Base-by-base conservation (phyloP, 1,140 invertebrate genomes). In the Lasioglossum albipes region DNA sequence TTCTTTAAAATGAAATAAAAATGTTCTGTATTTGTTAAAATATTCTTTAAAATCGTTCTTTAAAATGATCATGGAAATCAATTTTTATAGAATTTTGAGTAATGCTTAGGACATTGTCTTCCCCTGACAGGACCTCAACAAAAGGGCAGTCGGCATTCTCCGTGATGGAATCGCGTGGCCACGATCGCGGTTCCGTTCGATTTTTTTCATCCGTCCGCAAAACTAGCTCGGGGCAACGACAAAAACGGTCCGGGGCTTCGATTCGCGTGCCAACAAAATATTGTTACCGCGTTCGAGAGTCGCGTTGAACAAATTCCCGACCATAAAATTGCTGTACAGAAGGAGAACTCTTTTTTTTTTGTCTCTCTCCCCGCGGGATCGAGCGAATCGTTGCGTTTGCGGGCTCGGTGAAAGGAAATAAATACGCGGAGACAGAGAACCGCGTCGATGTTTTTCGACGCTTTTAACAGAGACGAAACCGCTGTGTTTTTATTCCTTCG, bases 241-340 rank as follows among this genome's bases (percentile, higher is more conserved):
- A 20, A 74, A 45, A 52, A 42, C 18, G 27, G 6, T 36, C 2
- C 42, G 0, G 20, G 0, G 20, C 49, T 27, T 49, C 61, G 22
- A 31, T 65, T 61, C 72, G 42, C 31, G 31, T 36, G 41, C 27
- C 42, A 18, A 45, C 22, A 74, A 64, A 65, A 65, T 36, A 36
- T 22, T 27, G 42, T 49, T 18, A 27, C 27, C 20, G 0, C 27
- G 2, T 64, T 65, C 72, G 45, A 65, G 61, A 12, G 6, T 42
- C 22, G 42, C 42, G 72, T 49, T 74, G 42, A 36, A 74, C 72
- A 74, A 74, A 64, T 31, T 49, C 42, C 20, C 59, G 20, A n/a
- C 27, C 22, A 22, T n/a, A 20, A 22, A 65, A 74, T 52, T 36
- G 61, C 18, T 5, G 22, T 10, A 27, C 20, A 42, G 9, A 52